A percentile compares a stretch with the other conserved stretches of the same genome.
These are phyloP conservation scores for Drosophila lacicola DNA, from an alignment of 2,888 invertebrate genomes.

Conservation along the genomic window DNA sequence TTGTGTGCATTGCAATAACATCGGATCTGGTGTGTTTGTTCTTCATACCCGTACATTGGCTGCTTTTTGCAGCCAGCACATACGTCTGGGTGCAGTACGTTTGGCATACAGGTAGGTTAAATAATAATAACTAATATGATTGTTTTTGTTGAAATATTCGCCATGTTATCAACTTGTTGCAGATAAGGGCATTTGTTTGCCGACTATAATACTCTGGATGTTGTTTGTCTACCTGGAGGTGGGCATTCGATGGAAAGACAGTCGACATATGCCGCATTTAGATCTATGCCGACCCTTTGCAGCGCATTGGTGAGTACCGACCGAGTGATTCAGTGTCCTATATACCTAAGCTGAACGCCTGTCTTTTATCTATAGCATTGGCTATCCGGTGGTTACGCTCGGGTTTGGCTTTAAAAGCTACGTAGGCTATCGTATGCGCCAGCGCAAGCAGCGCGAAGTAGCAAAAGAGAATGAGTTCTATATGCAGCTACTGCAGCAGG, in stretches of 20 bases:
- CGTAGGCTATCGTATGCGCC: constrained; percentile 94
- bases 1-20: constrained; percentile 98
- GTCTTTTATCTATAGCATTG: constrained; percentile 88
- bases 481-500: constrained; percentile 95
- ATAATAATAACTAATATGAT: neutral
- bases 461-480: constrained; percentile 98
- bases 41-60: constrained; percentile 99
- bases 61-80: constrained; percentile 98
- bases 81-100: constrained; percentile 99
- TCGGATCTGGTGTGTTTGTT: constrained; percentile 99
- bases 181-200: constrained; percentile 97
- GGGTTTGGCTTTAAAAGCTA: constrained; percentile 98
- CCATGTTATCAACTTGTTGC: constrained; percentile 81
- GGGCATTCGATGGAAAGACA: constrained; percentile 92
- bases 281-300: constrained; percentile 98
- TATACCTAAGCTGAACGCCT: neutral
- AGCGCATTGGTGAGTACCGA: constrained; percentile 92
- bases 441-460: constrained; percentile 96
- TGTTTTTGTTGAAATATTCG: neutral
- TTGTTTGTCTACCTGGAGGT: constrained; percentile 97
- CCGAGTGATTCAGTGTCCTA: neutral
- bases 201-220: constrained; percentile 97
- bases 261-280: constrained; percentile 93
- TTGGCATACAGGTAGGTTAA: constrained; percentile 94
- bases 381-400: constrained; percentile 97